A percentile compares a stretch with the other conserved stretches of the same genome.
Evolutionary conservation across 1,140 invertebrate species (phyloP).

Genomic region (Drosophila obscura): DNA sequence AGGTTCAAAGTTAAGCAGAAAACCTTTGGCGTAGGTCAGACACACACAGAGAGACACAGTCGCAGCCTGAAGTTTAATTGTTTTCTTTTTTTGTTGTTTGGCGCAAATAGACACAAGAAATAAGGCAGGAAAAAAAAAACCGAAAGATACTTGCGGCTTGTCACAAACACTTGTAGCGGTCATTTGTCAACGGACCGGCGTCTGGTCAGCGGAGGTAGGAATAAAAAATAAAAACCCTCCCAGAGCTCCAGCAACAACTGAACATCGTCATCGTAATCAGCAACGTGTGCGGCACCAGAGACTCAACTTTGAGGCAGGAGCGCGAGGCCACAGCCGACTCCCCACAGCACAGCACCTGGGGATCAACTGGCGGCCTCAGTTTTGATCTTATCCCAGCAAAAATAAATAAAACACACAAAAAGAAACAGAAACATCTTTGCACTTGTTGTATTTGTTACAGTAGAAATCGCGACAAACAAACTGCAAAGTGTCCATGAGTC

Average conservation of each 20-base stretch:
- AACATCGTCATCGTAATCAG: slow-evolving; percentile 79
- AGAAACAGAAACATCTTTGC: slow-evolving; percentile 30
- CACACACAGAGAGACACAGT: not conserved
- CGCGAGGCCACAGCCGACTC: slow-evolving; percentile 35
- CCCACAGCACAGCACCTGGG: slow-evolving; percentile 44
- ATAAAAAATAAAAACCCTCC: slow-evolving; percentile 23
- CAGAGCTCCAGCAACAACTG: slow-evolving; percentile 11
- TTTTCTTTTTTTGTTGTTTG: slow-evolving; percentile 35
- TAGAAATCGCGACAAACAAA: slow-evolving; percentile 30
- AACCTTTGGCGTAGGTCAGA: slow-evolving; percentile 72
- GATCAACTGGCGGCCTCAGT: slow-evolving; percentile 41
- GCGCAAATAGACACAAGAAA: slow-evolving; percentile 47
- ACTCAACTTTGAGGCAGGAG: not conserved
- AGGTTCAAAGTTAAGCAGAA: slow-evolving; percentile 73
- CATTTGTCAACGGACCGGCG: slow-evolving; percentile 73
- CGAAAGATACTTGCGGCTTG: slow-evolving; percentile 75
- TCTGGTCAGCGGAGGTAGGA: slow-evolving; percentile 27
- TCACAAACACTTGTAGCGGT: slow-evolving; percentile 78
- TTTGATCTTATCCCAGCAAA: slow-evolving; percentile 61
- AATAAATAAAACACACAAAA: not conserved
- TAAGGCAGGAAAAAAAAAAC: too few species aligned
- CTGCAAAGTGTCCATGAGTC: slow-evolving; percentile 3
- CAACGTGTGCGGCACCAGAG: slow-evolving; percentile 70
- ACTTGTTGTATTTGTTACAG: slow-evolving; percentile 40
- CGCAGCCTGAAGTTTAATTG: slow-evolving; percentile 68